phyloP scores from a whole-genome alignment of 2,113 vertebrate genomes.

The Psilopsiagon aymara region DNA sequence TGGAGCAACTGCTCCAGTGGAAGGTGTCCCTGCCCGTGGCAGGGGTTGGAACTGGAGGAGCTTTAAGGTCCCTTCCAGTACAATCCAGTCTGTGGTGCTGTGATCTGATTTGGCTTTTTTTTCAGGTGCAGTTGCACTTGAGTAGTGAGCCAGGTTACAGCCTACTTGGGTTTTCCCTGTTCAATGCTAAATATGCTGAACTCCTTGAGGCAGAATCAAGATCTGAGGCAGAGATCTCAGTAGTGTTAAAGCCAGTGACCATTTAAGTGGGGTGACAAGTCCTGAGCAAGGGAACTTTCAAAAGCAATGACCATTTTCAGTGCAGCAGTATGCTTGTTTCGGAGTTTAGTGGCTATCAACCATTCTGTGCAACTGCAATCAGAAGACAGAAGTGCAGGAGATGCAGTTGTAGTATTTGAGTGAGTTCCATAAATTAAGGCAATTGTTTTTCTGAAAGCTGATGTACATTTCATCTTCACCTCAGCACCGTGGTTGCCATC shows the following conservation, averaged over 20 bases:
- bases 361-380: neutral
- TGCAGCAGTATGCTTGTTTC: neutral
- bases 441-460: neutral
- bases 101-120: neutral
- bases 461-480: neutral
- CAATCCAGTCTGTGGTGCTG: neutral
- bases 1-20: too few relatives aligned
- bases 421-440: accelerated
- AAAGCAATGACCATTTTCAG: accelerated
- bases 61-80: neutral
- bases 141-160: neutral
- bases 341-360: neutral
- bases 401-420: neutral
- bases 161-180: neutral
- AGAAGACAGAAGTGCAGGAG: neutral
- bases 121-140: neutral
- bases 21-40: too few relatives aligned
- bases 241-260: neutral
- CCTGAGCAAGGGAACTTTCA: neutral
- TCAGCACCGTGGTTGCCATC: neutral
- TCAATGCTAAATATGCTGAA: neutral
- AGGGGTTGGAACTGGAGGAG: neutral
- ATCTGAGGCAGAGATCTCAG: neutral
- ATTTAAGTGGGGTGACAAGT: neutral
- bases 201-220: neutral